Conservation (phyloP, 2,888 invertebrate species). For the Cosmopolites sordidus region DNA sequence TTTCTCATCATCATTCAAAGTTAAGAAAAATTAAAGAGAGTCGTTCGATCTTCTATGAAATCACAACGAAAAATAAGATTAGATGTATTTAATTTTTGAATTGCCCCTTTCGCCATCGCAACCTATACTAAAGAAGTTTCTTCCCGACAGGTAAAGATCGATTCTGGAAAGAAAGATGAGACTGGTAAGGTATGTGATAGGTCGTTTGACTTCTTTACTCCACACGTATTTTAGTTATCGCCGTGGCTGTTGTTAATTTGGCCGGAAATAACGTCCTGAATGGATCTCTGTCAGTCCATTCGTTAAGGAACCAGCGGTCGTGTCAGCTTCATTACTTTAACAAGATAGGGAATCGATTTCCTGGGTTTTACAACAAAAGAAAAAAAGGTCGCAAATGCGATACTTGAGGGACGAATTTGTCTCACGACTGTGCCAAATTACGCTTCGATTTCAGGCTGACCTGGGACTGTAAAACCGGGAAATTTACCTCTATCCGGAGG, state of each 20-base stretch:
- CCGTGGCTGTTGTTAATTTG: background rate
- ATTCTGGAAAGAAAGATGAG: too few relatives aligned
- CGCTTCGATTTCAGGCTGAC: conserved; percentile 26
- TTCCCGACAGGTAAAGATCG: too few relatives aligned
- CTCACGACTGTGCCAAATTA: conserved; percentile 24
- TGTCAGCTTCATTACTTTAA: conserved; percentile 11
- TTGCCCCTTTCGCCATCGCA: too few relatives aligned
- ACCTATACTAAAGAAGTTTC: too few relatives aligned
- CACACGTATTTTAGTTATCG: too few relatives aligned
- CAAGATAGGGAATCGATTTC: conserved; percentile 12
- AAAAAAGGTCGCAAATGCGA: conserved; percentile 22
- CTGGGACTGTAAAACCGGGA: conserved; percentile 24
- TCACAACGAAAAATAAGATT: too few relatives aligned
- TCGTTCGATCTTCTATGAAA: too few relatives aligned
- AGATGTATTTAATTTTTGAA: too few relatives aligned
- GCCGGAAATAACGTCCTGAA: background rate
- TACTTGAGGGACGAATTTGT: conserved; percentile 26
- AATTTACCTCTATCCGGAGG: conserved; percentile 24
- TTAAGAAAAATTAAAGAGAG: too few relatives aligned
- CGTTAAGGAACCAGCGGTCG: conserved; percentile 3
- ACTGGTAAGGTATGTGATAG: too few relatives aligned
- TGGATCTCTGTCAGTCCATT: conserved; percentile 2
- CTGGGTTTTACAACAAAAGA: conserved; percentile 1
- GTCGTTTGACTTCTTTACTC: too few relatives aligned
- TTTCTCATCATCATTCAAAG: too few relatives aligned